A percentile compares a stretch with the other conserved stretches of the same genome.
phyloP scores from a whole-genome alignment of 2,797 vertebrate species.

The Hirundo rustica region DNA sequence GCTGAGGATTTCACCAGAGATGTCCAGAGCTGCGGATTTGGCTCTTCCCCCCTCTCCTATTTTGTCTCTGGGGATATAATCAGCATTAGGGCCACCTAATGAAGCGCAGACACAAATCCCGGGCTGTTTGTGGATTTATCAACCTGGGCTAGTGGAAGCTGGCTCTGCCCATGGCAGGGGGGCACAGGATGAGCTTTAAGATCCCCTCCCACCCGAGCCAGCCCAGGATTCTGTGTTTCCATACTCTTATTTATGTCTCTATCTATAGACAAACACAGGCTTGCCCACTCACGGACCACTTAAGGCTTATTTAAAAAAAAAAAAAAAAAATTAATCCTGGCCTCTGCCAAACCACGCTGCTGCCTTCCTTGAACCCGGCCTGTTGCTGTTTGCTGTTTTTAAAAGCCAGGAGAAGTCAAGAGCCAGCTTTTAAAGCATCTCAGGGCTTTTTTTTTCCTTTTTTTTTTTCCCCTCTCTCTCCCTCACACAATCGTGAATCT shows the following conservation, averaged over 20 bases:
- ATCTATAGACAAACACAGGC: not conserved
- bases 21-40: not conserved
- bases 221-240: not conserved
- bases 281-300: not conserved
- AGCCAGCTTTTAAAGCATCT: slow-evolving; percentile 13
- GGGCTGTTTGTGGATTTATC: too few relatives aligned
- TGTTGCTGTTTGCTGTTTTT: not conserved
- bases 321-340: not conserved
- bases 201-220: not conserved
- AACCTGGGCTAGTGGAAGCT: not conserved
- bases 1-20: not conserved
- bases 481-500: not conserved
- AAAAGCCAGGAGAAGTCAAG: slow-evolving; percentile 26
- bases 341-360: not conserved
- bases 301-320: not conserved
- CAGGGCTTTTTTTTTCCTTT: not conserved
- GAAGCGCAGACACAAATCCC: not conserved
- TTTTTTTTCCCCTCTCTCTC: not conserved
- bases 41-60: accelerated
- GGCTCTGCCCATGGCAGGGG: not conserved
- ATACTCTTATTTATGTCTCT: accelerated
- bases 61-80: not conserved
- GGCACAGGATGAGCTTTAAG: not conserved
- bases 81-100: not conserved
- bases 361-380: slow-evolving; percentile 36